Evolutionary conservation across 2,113 vertebrate genomes (phyloP), one percentile per base, ranked within the genome.

Genomic region (Peromyscus polionotus): DNA sequence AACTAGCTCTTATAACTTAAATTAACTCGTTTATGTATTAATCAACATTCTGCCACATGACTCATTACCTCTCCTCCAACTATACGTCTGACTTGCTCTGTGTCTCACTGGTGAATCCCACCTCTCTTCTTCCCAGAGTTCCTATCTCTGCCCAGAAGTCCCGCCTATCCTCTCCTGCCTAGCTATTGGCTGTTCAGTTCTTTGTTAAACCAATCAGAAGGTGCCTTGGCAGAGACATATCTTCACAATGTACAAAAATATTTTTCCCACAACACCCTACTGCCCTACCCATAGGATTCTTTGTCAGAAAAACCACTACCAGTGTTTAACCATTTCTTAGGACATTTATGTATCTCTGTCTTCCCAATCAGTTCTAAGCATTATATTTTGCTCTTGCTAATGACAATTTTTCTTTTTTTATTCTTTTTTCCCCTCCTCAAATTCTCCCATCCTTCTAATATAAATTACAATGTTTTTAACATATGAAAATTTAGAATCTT

Each of bases 241-340:
- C 70, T 73, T 73, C 70, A 39, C n/a, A 39, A 3, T 73, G 8
- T 5, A 20, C 36, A 39, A 73, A 73, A 73, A 36, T 10, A 8
- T 39, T 39, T n/a, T 39, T 73, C 70, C 14, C 8, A 39, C n/a
- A 73, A 20, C 19, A 73, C n/a, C 36, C 20, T 93, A 20, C 39
- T 36, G 39, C 14, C 36, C 39, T 54, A 61, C 5, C 22, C 51
- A 39, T 7, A n/a, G 13, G 1, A 36, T 22, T 83, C 24, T 83
- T 39, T 72, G 91, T 79, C 77, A 79, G 28, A 6, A 26, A 26
- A 65, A 88, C 13, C 20, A 80, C 45, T 68, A 12, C 31, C 48
- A 13, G 36, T 73, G 36, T 90, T 57, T 51, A 59, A 31, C 16
- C 85, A 28, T 86, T 97, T 83, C 51, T 97, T n/a, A 90, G n/a